These are phyloP conservation scores for Monochamus alternatus DNA, from an alignment of 2,888 invertebrate species.

Conservation along the genomic window DNA sequence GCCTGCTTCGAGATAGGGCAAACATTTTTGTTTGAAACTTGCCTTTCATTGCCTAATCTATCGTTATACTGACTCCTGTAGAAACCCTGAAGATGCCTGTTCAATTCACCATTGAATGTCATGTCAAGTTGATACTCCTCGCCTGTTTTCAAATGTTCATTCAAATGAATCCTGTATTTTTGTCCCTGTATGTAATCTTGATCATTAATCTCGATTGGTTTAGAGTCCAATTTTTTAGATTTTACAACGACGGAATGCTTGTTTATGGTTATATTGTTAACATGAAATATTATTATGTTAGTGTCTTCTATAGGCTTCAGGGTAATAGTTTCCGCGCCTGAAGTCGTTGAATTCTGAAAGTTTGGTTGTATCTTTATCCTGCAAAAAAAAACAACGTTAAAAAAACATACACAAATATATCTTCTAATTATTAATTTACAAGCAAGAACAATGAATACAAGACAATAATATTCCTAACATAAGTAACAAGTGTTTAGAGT, in stretches of 20 bases:
- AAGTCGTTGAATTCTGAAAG: slow-evolving; percentile 70
- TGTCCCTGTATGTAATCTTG: slow-evolving; percentile 65
- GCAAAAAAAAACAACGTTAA: slow-evolving; percentile 46
- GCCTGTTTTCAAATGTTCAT: slow-evolving; percentile 64
- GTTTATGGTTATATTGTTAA: slow-evolving; percentile 69
- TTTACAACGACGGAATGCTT: slow-evolving; percentile 64
- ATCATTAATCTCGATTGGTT: slow-evolving; percentile 63
- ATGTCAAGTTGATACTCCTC: slow-evolving; percentile 71
- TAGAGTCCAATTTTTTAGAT: slow-evolving; percentile 53
- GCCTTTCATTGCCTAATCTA: slow-evolving; percentile 50
- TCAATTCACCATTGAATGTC: slow-evolving; percentile 73
- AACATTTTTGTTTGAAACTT: not conserved
- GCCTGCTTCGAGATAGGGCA: not conserved
- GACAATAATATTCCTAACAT: not conserved
- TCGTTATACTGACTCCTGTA: slow-evolving; percentile 73
- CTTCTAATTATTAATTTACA: not conserved
- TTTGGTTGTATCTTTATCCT: slow-evolving; percentile 68
- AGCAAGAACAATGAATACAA: not conserved
- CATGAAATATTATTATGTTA: slow-evolving; percentile 70
- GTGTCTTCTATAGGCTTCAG: slow-evolving; percentile 68
- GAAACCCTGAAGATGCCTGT: slow-evolving; percentile 75
- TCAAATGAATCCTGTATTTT: slow-evolving; percentile 67
- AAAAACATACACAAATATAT: not conserved
- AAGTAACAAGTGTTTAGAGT: not conserved
- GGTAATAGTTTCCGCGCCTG: slow-evolving; percentile 69